Conservation (phyloP, 2,888 invertebrate species). For the Scotopteryx bipunctaria region DNA sequence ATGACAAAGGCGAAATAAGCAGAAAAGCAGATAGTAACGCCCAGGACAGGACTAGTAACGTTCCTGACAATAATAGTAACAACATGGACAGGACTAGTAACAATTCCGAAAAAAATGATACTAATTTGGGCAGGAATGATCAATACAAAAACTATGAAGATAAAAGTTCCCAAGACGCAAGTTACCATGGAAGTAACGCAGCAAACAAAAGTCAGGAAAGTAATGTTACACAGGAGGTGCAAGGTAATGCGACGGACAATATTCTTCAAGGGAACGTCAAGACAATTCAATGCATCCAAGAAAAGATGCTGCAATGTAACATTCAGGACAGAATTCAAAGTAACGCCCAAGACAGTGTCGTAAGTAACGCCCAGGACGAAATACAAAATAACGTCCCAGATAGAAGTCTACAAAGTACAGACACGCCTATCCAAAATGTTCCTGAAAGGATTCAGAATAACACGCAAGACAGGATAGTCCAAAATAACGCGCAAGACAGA, state of each 20-base stretch:
- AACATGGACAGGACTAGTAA: not conserved
- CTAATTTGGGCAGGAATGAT: not conserved
- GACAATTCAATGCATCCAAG: too few species aligned
- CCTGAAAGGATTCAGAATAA: too few species aligned
- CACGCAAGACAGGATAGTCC: too few species aligned
- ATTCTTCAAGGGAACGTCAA: too few species aligned
- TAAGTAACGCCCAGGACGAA: not conserved
- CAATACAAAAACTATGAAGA: not conserved
- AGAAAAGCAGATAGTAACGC: conserved; percentile 9
- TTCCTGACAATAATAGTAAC: not conserved
- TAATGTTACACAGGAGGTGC: not conserved
- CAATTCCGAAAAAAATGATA: not conserved
- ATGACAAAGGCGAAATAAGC: conserved; percentile 21
- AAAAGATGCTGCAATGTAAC: not conserved
- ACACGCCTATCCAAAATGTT: too few species aligned
- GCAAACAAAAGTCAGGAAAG: not conserved
- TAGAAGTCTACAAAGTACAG: too few species aligned
- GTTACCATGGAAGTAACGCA: not conserved
- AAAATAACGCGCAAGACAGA: too few species aligned
- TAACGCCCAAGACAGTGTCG: not conserved
- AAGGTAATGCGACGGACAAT: not conserved
- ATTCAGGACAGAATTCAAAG: not conserved
- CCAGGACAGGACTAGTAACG: conserved; percentile 1
- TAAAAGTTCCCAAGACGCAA: not conserved
- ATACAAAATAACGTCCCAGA: not conserved